Base-by-base conservation (phyloP, 2,888 invertebrate species). In the Metellina segmentata region DNA sequence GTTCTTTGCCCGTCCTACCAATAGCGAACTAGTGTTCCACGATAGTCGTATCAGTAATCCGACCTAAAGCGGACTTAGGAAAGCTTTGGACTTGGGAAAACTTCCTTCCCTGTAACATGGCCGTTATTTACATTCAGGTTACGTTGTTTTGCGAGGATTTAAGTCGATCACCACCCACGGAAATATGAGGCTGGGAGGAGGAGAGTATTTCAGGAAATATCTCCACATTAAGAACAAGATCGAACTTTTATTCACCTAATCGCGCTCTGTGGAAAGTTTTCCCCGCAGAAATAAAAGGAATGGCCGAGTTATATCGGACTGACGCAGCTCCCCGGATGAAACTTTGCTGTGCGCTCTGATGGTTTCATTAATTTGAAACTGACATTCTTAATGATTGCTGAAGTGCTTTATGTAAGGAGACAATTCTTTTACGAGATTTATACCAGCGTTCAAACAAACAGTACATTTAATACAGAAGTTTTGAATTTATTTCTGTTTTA, bases 71-170 rank as follows among this genome's bases (percentile, higher is more conserved):
- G 82, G 82, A n/a, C 72, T 87, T 79, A 52, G 34, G 20, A 61
- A 88, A 83, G 69, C 75, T 82, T 82, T 51, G 34, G 19, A 78
- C 77, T 61, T 48, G n/a, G 69, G 70, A 52, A 74, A 53, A 52
- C 61, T 20, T 70, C 34, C 77, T 69, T 52, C 48, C 77, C 34
- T 6, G n/a, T 82, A 89, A 74, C 51, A 49, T 53, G 8, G n/a
- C 49, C 74, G 52, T 88, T 74, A 78, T 86, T 86, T 86, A 86
- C 86, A 86, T 78, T 83, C 81, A 83, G 13, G 52, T 77, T 79
- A 51, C 69, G 71, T 70, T 78, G 49, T 78, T 78, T 51, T 70
- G 69, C 52, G 51, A 78, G 52, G 85, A 72, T 72, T 83, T 74
- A 51, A 83, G 83, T 61, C 34, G 19, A 75, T 61, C 85, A 61